phyloP scores from a whole-genome alignment of 1,140 invertebrate genomes.

The Agrypnia vestita region DNA sequence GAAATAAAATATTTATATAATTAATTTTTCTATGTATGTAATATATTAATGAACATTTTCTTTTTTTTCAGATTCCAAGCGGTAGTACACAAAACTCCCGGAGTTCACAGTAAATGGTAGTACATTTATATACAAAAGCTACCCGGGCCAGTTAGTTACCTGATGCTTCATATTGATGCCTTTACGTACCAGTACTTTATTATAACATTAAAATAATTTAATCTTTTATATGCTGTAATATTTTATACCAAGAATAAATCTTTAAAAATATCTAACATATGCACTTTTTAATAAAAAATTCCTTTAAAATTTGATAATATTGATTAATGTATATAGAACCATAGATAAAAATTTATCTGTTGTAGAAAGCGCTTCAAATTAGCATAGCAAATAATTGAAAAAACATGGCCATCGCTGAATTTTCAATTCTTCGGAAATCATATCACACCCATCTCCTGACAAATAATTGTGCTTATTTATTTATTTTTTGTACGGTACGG shows the following conservation, averaged over 20 bases:
- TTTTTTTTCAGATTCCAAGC: slow-evolving; percentile 70
- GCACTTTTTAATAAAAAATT: too few relatives aligned
- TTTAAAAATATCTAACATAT: not conserved
- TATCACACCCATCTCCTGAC: too few relatives aligned
- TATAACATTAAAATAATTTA: not conserved
- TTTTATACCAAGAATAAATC: slow-evolving; percentile 4
- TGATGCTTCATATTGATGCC: slow-evolving; percentile 46
- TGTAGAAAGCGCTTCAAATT: too few relatives aligned
- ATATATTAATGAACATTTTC: slow-evolving; percentile 13
- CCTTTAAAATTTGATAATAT: too few relatives aligned
- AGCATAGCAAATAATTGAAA: too few relatives aligned
- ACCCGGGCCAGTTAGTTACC: slow-evolving; percentile 23
- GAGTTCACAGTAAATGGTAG: slow-evolving; percentile 63
- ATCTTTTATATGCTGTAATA: not conserved
- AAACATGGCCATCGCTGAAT: too few relatives aligned
- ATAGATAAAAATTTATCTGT: too few relatives aligned
- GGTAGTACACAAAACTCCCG: slow-evolving; percentile 70
- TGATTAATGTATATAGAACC: too few relatives aligned
- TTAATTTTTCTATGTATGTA: not conserved
- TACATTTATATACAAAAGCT: not conserved
- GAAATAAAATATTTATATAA: too few relatives aligned
- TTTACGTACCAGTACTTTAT: not conserved
- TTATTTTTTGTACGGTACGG: too few relatives aligned
- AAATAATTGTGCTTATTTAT: too few relatives aligned
- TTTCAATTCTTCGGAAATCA: too few relatives aligned